Base-by-base conservation (phyloP, 1,140 invertebrate genomes). In the Ylistrum balloti region DNA sequence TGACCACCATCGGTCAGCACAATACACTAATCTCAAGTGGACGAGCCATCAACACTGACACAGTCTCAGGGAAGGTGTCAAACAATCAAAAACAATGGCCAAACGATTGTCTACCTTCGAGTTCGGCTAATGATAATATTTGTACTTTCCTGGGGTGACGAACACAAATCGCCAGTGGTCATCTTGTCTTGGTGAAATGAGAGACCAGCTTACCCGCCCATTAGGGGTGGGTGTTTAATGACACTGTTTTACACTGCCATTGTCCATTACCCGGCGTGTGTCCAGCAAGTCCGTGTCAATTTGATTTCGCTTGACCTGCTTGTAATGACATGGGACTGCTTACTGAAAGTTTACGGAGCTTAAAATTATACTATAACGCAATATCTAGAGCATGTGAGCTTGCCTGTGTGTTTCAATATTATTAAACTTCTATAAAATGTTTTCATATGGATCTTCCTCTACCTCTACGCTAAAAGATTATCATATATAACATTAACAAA, bases 231-330 rank as follows among this genome's bases (percentile, higher is more conserved):
- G 1, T 74, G 56, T 74, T 74, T 74, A 74, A 74, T 74, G 56
- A 74, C 56, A 74, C 56, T 74, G 56, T 74, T 74, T 74, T 74
- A 74, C 56, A 74, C 5, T n/a, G 56, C 7, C 56, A 74, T 74
- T 74, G 56, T 74, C 56, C 56, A n/a, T n/a, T 74, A 74, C 56
- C 22, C 56, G 56, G 56, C 56, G 56, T 74, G 56, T 74, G 56
- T 74, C 56, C 56, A 74, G 56, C 56, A 74, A 74, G 56, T 22
- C 56, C 56, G 56, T 74, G 56, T 74, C 56, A 74, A 74, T 74
- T 74, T 74, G 56, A 74, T 74, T 74, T 74, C 56, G 56, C 56
- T 74, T 74, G 56, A 74, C 56, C 56, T 74, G 56, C 56, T 74
- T n/a, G n/a, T 74, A 74, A 74, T 74, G 56, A 74, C 56, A 74